Conservation (phyloP, 2,113 vertebrate genomes). For the Cariama cristata region DNA sequence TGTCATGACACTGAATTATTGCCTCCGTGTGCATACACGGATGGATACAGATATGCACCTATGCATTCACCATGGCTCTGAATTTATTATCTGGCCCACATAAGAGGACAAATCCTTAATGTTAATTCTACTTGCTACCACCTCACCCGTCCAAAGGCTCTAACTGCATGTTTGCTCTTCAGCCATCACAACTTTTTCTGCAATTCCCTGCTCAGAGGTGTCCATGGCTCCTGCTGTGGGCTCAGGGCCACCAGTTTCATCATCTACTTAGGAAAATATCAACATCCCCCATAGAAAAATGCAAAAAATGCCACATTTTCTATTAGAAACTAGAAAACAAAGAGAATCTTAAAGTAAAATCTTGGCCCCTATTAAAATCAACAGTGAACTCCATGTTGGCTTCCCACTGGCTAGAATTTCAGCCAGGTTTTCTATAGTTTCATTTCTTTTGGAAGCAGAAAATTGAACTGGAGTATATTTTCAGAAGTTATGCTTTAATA, state of each 20-base stretch:
- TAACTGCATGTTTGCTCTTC: not conserved
- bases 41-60: not conserved
- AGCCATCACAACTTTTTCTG: not conserved
- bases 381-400: not conserved
- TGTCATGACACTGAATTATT: not conserved
- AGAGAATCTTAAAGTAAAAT: not conserved
- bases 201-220: not conserved
- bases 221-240: not conserved
- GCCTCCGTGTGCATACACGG: not conserved
- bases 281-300: not conserved
- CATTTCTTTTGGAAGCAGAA: not conserved
- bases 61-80: not conserved
- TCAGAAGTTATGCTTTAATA: not conserved
- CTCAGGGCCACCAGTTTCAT: not conserved
- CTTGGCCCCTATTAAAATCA: not conserved
- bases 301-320: not conserved
- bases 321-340: not conserved
- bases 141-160: not conserved
- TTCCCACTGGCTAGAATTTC: not conserved
- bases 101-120: not conserved
- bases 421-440: not conserved
- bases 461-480: not conserved
- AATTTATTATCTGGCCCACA: not conserved
- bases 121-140: not conserved
- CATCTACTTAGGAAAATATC: not conserved